Evolutionary conservation across 2,888 invertebrate genomes (phyloP), one percentile per base, ranked within the genome.

Genomic region (Agonum fuliginosum): DNA sequence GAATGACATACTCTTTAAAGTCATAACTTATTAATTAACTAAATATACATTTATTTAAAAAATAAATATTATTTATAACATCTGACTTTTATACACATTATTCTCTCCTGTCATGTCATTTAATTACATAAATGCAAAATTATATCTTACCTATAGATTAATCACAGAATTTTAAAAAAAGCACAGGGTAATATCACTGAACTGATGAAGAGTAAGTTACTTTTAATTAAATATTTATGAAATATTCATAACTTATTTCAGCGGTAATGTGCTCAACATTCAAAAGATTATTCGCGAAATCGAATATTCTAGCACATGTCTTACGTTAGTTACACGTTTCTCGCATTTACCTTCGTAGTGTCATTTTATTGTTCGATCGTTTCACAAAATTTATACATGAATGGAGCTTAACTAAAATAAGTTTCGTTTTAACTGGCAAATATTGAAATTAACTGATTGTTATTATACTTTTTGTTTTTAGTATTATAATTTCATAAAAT

Each of bases 221-320:
- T 62, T 62, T 34, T 62, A 62, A 46, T 30, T 62, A 17, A 54
- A 62, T 62, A 62, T 62, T 34, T 30, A 62, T 14, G 17, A 17
- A 10, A n/a, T 17, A 62, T 62, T 2, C 27, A 62, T 30, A 62
- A 62, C 12, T 62, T 62, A 30, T 30, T 14, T 3, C 10, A 1
- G 17, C 27, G 17, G 30, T 14, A 30, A 58, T 58, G 27, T 58
- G 27, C 17, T 27, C 27, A 4, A 3, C 58, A 46, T 10, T n/a
- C 10, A 14, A 19, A 17, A 48, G 19, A 10, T 14, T 48, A 48
- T 20, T 37, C 12, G 37, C 19, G 4, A 62, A 62, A 43, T 62
- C 43, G 74, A 74, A 74, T 46, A 46, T 74, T 74, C 74, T 74
- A 74, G 74, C 58, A 62, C 58, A 17, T 30, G 58, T 58, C 27